Evolutionary conservation across 1,140 invertebrate species (phyloP), one percentile per base, ranked within the genome.

Genomic region (Charaxes varanes): DNA sequence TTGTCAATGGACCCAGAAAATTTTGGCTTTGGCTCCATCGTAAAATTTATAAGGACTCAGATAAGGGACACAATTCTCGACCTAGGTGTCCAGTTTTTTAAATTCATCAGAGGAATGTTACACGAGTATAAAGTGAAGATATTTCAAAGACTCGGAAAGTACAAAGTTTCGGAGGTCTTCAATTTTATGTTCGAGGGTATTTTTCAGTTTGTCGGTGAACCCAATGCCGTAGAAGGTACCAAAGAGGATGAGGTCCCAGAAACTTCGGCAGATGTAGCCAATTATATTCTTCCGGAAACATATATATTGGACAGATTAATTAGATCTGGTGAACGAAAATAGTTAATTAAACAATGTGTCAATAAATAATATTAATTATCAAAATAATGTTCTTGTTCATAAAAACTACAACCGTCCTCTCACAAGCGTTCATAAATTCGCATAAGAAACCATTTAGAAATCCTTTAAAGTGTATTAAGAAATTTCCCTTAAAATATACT

Each of bases 1-100:
- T 17, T 18, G 13, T 35, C 37, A 1, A 36, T 47, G 8, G 17
- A 44, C 11, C 21, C 30, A 15, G 36, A 48, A 12, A 33, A 32
- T 41, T 18, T 44, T 10, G 42, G 31, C 24, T 42, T 41, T 12
- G 30, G 22, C 1, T 47, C 38, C 6, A 35, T 67, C 4, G 23
- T 62, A 2, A 33, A 13, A 4, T 46, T 54, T 23, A 41, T 73
- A 3, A 67, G 63, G 34, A 33, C 49, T 3, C 66, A 70, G 31
- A 33, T 73, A 17, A 55, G 30, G 45, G 53, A 53, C 19, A 55
- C 63, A n/a, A 31, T 70, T 6, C 24, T 53, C 24, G 69, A 73
- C 6, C 13, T 70, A 1, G 7, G 36, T 3, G 17, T 45, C 1
- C 48, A 73, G 44, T 47, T 22, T 0, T 42, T 61, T 5, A 50